These are phyloP conservation scores for Odontocerum albicorne DNA, from an alignment of 2,888 invertebrate species.

Conservation along the genomic window DNA sequence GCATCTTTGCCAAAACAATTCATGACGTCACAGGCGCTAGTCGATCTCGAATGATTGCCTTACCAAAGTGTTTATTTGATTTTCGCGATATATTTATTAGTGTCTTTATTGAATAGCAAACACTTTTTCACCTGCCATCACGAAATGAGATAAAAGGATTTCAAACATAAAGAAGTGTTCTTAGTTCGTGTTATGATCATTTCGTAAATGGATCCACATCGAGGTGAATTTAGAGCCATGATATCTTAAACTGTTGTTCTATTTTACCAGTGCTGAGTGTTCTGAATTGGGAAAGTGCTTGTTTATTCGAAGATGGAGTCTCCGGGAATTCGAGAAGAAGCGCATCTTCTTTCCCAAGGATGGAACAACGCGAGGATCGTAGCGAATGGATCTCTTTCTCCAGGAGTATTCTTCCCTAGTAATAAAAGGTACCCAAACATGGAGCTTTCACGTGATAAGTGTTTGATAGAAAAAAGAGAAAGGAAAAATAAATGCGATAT, in stretches of 20 bases:
- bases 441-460: too few species aligned
- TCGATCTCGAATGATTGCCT: background rate
- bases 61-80: conserved; percentile 4
- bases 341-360: conserved; percentile 54
- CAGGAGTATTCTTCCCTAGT: conserved; percentile 56
- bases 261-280: background rate
- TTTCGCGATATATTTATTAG: conserved; percentile 16
- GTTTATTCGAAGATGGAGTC: conserved; percentile 44
- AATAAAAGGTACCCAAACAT: conserved; percentile 38
- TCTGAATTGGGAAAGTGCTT: background rate
- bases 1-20: background rate
- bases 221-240: background rate
- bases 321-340: conserved; percentile 52
- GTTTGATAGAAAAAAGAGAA: too few species aligned
- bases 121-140: conserved; percentile 37
- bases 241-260: background rate
- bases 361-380: conserved; percentile 51
- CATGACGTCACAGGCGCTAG: background rate
- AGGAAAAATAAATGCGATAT: too few species aligned
- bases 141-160: background rate
- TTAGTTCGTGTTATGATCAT: background rate
- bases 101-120: conserved; percentile 6
- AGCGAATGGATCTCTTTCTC: conserved; percentile 53
- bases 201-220: background rate
- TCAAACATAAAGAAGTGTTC: background rate